Percentiles rank a stretch among this genome's conserved stretches.
Conservation (phyloP, 2,888 invertebrate species). For the Agrotis ipsilon region DNA sequence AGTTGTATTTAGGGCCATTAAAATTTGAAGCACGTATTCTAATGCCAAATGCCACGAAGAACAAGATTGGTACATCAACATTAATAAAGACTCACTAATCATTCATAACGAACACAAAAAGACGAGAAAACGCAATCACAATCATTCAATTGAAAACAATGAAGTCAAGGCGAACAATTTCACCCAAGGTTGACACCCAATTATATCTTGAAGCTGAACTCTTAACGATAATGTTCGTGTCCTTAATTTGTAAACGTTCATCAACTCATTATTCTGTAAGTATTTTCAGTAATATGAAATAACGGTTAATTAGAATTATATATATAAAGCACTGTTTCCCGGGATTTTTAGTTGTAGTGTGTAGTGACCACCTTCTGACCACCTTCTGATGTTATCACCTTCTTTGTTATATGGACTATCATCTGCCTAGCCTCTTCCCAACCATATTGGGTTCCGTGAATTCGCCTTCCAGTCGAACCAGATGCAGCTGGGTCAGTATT, state of each 20-base stretch:
- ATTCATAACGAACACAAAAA: constrained; percentile 16
- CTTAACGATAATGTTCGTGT: constrained; percentile 20
- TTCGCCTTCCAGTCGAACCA: no score
- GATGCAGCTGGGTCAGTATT: no score
- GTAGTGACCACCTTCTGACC: no score
- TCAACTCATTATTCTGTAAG: constrained; percentile 12
- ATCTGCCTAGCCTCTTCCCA: no score
- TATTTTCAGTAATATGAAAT: constrained; percentile 14
- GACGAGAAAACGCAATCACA: constrained; percentile 33
- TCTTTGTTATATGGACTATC: no score
- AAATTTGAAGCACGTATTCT: no score
- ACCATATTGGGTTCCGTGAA: no score
- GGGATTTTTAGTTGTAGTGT: no score
- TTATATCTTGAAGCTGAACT: constrained; percentile 36
- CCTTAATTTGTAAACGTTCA: constrained; percentile 35
- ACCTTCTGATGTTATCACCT: no score
- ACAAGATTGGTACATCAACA: neutral
- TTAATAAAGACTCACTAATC: constrained; percentile 1
- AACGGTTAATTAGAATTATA: constrained; percentile 9
- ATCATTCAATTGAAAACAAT: constrained; percentile 60
- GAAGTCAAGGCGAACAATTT: constrained; percentile 49
- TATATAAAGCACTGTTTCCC: no score
- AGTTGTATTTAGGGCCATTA: no score
- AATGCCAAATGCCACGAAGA: neutral
- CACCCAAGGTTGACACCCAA: constrained; percentile 52